These are phyloP conservation scores for Atherinomorus stipes DNA, from an alignment of 2,113 vertebrate genomes.

Conservation along the genomic window DNA sequence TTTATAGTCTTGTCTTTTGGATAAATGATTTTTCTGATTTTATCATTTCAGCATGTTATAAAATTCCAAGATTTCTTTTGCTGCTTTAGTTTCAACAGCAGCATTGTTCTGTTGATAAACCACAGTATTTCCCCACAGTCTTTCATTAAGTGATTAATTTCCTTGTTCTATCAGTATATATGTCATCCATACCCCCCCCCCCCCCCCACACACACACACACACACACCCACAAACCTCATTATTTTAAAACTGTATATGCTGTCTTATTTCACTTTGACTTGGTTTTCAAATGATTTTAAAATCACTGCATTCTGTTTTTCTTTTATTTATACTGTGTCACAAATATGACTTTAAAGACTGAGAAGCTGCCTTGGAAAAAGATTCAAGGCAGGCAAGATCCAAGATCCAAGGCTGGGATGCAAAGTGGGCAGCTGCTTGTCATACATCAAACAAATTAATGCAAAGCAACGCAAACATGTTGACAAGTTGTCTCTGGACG, in stretches of 20 bases:
- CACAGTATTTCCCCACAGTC: not conserved
- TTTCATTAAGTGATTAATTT: too few relatives aligned
- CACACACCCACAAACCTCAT: too few relatives aligned
- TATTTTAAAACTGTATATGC: not conserved
- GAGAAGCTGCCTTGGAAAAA: constrained; percentile 8
- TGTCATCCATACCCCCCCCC: too few relatives aligned
- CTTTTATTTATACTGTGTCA: not conserved
- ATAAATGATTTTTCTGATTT: too few relatives aligned
- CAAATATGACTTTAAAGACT: not conserved
- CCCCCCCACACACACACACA: too few relatives aligned
- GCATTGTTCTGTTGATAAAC: too few relatives aligned
- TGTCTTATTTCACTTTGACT: not conserved
- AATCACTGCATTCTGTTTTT: not conserved
- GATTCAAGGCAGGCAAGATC: constrained; percentile 43
- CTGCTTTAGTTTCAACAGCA: too few relatives aligned
- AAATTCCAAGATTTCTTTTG: too few relatives aligned
- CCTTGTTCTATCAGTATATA: too few relatives aligned
- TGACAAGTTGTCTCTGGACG: constrained; percentile 20
- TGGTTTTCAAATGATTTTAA: not conserved
- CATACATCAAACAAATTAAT: constrained; percentile 79
- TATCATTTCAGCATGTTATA: too few relatives aligned
- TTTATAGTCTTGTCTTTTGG: too few relatives aligned
- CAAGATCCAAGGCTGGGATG: constrained; percentile 53
- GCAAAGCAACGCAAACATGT: constrained; percentile 77
- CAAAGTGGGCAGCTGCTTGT: constrained; percentile 69